A percentile compares a stretch with the other conserved stretches of the same genome.
phyloP scores from a whole-genome alignment of 2,113 vertebrate species.

The Saiga tatarica region DNA sequence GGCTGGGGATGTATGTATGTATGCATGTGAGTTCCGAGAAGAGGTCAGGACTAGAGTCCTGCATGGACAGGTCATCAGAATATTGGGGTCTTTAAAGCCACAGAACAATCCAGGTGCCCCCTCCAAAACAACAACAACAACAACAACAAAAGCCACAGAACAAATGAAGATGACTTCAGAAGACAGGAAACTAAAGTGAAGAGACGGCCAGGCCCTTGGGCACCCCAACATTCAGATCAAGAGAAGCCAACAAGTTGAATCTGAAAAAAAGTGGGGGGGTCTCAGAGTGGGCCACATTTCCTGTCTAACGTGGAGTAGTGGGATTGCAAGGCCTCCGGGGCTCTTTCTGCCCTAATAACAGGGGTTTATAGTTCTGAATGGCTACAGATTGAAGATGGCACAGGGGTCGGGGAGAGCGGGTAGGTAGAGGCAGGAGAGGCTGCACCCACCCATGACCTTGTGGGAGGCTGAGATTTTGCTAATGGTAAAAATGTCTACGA shows the following conservation, averaged over 20 bases:
- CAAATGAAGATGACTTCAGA: too few relatives aligned
- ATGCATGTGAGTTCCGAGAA: neutral
- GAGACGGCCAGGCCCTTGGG: neutral
- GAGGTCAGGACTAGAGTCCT: neutral
- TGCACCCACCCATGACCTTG: neutral
- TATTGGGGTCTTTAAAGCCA: neutral
- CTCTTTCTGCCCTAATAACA: neutral
- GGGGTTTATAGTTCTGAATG: neutral
- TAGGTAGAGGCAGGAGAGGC: neutral
- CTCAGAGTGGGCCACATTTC: neutral
- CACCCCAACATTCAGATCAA: neutral
- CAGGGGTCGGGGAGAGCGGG: neutral
- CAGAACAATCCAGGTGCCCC: too few relatives aligned
- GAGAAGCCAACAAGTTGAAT: neutral
- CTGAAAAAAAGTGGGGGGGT: neutral
- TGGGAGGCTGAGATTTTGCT: neutral
- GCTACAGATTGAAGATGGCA: neutral
- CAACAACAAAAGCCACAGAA: neutral
- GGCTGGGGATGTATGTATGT: too few relatives aligned
- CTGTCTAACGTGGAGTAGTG: neutral
- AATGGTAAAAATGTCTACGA: neutral
- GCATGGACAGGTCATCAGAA: neutral
- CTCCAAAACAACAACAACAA: too few relatives aligned
- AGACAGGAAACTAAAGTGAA: neutral
- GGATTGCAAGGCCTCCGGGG: neutral